phyloP scores from a whole-genome alignment of 1,140 invertebrate species.

The Hyles vespertilio region DNA sequence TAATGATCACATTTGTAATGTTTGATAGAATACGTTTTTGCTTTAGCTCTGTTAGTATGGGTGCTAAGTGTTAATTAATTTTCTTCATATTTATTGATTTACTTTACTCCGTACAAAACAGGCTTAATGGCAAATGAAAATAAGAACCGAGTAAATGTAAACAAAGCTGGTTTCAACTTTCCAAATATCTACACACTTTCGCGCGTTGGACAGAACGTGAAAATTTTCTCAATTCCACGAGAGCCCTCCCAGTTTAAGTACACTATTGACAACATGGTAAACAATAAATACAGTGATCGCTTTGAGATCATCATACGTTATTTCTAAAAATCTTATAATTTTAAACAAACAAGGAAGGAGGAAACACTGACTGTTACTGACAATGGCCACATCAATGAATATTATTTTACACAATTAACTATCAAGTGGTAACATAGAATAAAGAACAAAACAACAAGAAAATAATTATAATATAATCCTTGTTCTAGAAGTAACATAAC shows the following conservation, averaged over 20 bases:
- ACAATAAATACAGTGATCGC: constrained; percentile 71
- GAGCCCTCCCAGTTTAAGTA: constrained; percentile 43
- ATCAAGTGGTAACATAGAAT: constrained; percentile 50
- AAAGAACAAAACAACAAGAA: constrained; percentile 36
- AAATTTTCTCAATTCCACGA: background rate
- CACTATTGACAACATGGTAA: constrained; percentile 62
- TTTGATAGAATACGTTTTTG: no score
- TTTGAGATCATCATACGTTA: constrained; percentile 65
- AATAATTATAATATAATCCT: constrained; percentile 25
- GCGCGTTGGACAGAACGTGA: background rate
- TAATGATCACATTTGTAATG: no score
- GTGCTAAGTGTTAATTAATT: background rate
- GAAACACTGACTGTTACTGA: constrained; percentile 43
- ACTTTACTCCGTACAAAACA: no score
- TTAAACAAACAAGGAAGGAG: constrained; percentile 47
- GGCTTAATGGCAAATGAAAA: no score
- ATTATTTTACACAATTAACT: constrained; percentile 27
- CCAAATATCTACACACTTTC: constrained; percentile 7
- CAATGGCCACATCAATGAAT: constrained; percentile 50
- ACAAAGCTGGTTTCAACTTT: background rate
- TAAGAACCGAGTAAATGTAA: no score
- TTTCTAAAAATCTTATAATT: constrained; percentile 58
- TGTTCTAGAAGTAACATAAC: constrained; percentile 36
- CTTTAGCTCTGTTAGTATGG: no score
- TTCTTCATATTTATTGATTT: background rate